Conservation (phyloP, 2,797 vertebrate genomes). For the Fistularia tabacaria region DNA sequence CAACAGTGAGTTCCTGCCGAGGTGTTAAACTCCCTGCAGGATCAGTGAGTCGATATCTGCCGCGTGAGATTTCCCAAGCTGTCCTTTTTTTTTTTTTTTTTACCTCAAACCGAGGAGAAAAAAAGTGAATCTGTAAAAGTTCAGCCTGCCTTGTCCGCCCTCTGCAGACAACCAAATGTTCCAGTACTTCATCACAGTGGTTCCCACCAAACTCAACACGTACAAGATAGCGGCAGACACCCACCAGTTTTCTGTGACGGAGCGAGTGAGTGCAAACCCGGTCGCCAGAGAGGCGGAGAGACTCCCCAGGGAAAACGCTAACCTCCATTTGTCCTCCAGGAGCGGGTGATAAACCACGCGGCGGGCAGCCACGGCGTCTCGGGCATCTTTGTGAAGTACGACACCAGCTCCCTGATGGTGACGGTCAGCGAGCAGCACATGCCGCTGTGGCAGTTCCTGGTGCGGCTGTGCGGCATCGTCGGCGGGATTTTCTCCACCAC, state of each 20-base stretch:
- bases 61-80: no score
- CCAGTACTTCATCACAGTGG: constrained; percentile 98
- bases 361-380: constrained; percentile 96
- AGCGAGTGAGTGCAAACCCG: constrained; percentile 59
- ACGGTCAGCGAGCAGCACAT: constrained; percentile 96
- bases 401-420: constrained; percentile 97
- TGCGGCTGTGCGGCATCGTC: constrained; percentile 93
- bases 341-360: constrained; percentile 92
- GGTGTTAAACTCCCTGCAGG: no score
- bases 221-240: constrained; percentile 82
- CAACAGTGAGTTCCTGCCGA: constrained; percentile 72
- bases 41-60: no score
- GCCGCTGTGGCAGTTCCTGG: constrained; percentile 96
- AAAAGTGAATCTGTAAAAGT: no score
- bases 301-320: background rate
- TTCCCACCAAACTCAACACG: constrained; percentile 95
- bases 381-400: constrained; percentile 98
- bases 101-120: no score
- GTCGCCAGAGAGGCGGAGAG: no score
- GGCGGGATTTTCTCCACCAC: constrained; percentile 98
- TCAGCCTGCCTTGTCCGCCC: background rate
- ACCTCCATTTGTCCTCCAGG: constrained; percentile 64
- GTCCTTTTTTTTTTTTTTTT: background rate
- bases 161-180: constrained; percentile 95
- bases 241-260: constrained; percentile 78